phyloP scores from a whole-genome alignment of 2,797 vertebrate species.

The Macrochelys suwanniensis region DNA sequence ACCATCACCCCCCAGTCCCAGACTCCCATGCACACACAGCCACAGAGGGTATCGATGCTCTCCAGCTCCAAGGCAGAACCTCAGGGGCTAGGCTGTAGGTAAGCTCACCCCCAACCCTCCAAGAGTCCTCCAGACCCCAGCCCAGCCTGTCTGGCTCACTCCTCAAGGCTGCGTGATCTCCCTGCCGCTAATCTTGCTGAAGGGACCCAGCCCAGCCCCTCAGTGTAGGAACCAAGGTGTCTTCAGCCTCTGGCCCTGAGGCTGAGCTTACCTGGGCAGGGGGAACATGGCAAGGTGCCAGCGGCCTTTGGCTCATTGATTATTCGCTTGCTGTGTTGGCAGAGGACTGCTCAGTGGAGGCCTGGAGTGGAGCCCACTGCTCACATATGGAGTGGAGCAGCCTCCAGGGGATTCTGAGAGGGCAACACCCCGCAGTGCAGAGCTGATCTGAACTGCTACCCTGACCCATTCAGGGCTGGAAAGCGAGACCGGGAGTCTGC shows the following conservation, averaged over 20 bases:
- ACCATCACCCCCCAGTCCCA: neutral
- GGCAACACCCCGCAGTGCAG: neutral
- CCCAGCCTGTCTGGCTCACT: neutral
- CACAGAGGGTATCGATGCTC: too few relatives aligned
- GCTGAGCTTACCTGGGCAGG: neutral
- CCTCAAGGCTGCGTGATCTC: neutral
- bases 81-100: neutral
- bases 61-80: neutral
- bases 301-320: neutral
- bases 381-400: neutral
- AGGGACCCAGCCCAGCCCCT: neutral
- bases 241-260: fast-evolving
- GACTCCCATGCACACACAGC: neutral
- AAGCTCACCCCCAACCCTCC: neutral
- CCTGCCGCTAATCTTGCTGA: neutral
- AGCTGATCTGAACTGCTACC: neutral
- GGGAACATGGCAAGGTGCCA: fast-evolving
- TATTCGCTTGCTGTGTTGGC: neutral
- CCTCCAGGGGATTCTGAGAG: neutral
- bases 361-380: neutral
- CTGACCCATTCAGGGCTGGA: neutral
- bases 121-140: neutral
- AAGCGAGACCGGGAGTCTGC: neutral
- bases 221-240: neutral
- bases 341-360: neutral